Evolutionary conservation across 2,797 vertebrate genomes (phyloP).

Genomic region (Geotrypetes seraphini): DNA sequence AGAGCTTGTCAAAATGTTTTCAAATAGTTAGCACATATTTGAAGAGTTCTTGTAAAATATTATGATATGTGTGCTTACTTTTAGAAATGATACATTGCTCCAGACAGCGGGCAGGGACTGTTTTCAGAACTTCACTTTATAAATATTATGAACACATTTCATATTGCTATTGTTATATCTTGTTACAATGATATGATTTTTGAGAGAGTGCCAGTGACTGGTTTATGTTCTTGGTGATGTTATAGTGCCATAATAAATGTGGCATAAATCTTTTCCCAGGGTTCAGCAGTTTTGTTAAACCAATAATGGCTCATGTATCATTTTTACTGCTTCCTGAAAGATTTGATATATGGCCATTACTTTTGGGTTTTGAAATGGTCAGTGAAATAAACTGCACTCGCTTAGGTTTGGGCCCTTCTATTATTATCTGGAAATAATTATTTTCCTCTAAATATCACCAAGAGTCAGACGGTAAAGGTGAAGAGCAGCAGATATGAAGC

Average conservation of each 20-base stretch:
- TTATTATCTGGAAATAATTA: conserved; percentile 49
- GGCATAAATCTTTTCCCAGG: conserved; percentile 44
- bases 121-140: conserved; percentile 51
- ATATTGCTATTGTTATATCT: conserved; percentile 45
- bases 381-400: conserved; percentile 33
- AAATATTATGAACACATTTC: conserved; percentile 54
- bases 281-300: conserved; percentile 38
- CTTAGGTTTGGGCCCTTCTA: conserved; percentile 31
- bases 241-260: conserved; percentile 45
- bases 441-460: conserved; percentile 39
- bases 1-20: conserved; percentile 15
- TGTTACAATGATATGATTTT: conserved; percentile 51
- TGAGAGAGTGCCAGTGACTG: conserved; percentile 52
- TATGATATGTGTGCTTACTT: conserved; percentile 27
- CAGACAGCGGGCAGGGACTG: conserved; percentile 36
- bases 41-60: conserved; percentile 39
- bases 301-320: conserved; percentile 22
- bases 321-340: conserved; percentile 20
- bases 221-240: conserved; percentile 47
- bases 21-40: conserved; percentile 23
- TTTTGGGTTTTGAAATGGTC: conserved; percentile 33
- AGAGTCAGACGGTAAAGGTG: conserved; percentile 38
- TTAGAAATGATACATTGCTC: conserved; percentile 45
- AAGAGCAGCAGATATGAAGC: no score
- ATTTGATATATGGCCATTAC: conserved; percentile 26